These are phyloP conservation scores for Ormyrus thymus DNA, from an alignment of 2,888 invertebrate species.

Conservation along the genomic window DNA sequence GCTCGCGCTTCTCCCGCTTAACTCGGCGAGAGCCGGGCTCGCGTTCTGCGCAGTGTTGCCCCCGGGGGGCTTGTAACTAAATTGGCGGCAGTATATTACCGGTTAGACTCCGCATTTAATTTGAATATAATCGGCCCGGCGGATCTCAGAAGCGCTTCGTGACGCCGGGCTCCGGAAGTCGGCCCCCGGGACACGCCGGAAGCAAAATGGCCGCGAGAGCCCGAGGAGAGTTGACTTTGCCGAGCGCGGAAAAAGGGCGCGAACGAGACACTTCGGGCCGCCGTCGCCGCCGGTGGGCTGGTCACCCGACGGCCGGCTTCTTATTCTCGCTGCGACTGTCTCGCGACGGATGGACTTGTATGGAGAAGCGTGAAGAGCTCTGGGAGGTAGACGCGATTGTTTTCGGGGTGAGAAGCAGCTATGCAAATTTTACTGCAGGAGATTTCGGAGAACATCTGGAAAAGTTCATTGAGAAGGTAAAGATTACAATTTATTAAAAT, in stretches of 20 bases:
- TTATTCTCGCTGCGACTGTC: too few relatives aligned
- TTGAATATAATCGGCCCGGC: constrained; percentile 74
- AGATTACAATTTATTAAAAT: too few relatives aligned
- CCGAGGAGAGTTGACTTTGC: constrained; percentile 59
- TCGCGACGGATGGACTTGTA: too few relatives aligned
- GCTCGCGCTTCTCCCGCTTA: background rate
- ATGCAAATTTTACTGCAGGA: too few relatives aligned
- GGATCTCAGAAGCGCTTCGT: constrained; percentile 70
- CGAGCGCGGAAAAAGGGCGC: background rate
- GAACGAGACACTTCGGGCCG: background rate
- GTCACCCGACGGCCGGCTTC: background rate
- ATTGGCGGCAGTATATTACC: constrained; percentile 75
- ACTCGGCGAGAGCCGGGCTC: background rate
- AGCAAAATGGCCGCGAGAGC: constrained; percentile 70
- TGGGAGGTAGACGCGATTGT: too few relatives aligned
- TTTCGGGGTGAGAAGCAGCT: too few relatives aligned
- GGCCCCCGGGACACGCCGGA: constrained; percentile 72
- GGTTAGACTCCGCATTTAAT: constrained; percentile 74
- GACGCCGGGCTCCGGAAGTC: constrained; percentile 72
- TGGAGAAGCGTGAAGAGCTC: too few relatives aligned
- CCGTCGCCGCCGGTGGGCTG: background rate
- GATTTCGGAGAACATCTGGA: too few relatives aligned
- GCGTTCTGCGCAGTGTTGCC: constrained; percentile 24
- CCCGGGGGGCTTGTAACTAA: constrained; percentile 73
- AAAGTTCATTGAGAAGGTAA: too few relatives aligned